These are phyloP conservation scores for Pyralis farinalis DNA, from an alignment of 2,888 invertebrate genomes.

Conservation along the genomic window DNA sequence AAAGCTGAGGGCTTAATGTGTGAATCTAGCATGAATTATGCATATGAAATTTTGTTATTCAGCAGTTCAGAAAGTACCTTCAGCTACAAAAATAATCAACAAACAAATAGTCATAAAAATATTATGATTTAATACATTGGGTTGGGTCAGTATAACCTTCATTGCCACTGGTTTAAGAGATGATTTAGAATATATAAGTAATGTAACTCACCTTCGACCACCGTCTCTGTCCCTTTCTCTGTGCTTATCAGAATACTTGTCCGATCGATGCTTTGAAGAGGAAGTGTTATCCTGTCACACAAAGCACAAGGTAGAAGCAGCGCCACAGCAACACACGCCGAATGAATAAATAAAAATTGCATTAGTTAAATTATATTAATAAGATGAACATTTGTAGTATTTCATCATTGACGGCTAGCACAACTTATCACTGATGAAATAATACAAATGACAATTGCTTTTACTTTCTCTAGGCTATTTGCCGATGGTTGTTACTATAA, in stretches of 20 bases:
- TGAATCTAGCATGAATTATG: too few species aligned
- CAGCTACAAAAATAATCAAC: too few species aligned
- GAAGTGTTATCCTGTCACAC: constrained; percentile 81
- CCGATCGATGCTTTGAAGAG: constrained; percentile 78
- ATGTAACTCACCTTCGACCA: constrained; percentile 51
- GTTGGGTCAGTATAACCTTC: too few species aligned
- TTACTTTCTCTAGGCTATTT: constrained; percentile 59
- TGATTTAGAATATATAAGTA: too few species aligned
- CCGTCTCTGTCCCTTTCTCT: constrained; percentile 67
- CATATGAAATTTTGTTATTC: too few species aligned
- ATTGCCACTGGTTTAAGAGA: too few species aligned
- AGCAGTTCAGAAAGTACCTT: too few species aligned
- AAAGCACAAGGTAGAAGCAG: constrained; percentile 82
- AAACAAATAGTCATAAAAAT: too few species aligned
- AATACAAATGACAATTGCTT: constrained; percentile 49
- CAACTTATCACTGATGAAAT: constrained; percentile 44
- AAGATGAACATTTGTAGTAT: constrained; percentile 52
- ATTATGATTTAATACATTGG: too few species aligned
- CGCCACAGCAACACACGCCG: constrained; percentile 82
- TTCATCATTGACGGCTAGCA: constrained; percentile 43
- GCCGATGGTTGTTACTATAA: constrained; percentile 40
- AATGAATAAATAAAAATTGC: constrained; percentile 78
- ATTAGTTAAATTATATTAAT: constrained; percentile 69
- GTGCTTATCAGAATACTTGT: constrained; percentile 79
- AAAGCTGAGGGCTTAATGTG: too few species aligned